Percentiles rank a stretch among this genome's conserved stretches.
Conservation (phyloP, 1,140 invertebrate species). For the Hirudo medicinalis region DNA sequence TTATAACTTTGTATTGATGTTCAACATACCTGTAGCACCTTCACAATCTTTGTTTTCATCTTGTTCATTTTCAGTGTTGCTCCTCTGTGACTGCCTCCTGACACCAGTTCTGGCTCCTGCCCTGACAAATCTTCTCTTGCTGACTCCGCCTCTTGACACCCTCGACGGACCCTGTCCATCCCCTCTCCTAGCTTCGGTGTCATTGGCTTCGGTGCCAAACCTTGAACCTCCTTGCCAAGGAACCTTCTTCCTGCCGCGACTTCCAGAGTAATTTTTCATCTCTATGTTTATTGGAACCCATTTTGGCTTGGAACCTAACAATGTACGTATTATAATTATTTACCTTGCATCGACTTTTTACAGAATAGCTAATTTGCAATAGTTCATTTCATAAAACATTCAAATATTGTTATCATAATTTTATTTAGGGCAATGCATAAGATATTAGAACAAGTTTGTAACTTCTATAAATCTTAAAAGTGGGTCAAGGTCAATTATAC, state of each 20-base stretch:
- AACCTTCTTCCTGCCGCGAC: not conserved
- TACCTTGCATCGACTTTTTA: not conserved
- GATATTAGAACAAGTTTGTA: not conserved
- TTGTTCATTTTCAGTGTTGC: not conserved
- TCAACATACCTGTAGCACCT: not conserved
- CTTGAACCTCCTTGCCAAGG: no score
- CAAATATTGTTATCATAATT: no score
- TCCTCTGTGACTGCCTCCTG: slow-evolving; percentile 28
- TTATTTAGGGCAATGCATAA: not conserved
- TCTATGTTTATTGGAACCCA: slow-evolving; percentile 64
- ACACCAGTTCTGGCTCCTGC: slow-evolving; percentile 30
- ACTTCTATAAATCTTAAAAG: no score
- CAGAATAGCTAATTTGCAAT: not conserved
- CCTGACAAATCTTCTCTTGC: slow-evolving; percentile 22
- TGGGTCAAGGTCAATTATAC: no score
- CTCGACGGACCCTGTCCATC: slow-evolving; percentile 28
- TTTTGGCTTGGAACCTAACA: slow-evolving; percentile 53
- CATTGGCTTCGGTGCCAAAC: not conserved
- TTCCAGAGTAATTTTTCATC: slow-evolving; percentile 41
- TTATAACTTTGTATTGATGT: no score
- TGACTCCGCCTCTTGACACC: no score
- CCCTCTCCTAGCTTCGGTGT: slow-evolving; percentile 26
- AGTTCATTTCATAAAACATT: not conserved
- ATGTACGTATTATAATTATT: not conserved
- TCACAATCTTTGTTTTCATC: not conserved